Evolutionary conservation across 2,888 invertebrate species (phyloP).

Genomic region (Disparrhopalites patrizii): DNA sequence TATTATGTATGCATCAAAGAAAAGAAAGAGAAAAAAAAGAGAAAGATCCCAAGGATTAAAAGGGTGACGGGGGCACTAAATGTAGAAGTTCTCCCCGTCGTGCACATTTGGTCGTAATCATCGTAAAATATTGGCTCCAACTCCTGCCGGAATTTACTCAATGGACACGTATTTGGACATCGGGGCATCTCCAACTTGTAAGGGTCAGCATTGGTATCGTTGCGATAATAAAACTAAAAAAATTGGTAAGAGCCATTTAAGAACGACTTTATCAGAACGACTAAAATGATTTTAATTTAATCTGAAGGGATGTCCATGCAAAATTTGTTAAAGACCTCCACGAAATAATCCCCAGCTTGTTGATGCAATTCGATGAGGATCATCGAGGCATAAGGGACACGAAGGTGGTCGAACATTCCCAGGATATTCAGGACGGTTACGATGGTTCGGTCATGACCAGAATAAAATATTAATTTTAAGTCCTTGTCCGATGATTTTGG

Average conservation of each 20-base stretch:
- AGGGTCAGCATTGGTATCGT: background rate
- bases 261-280: too few species aligned
- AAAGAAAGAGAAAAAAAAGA: too few species aligned
- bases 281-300: too few species aligned
- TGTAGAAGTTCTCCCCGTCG: background rate
- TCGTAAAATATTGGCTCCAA: background rate
- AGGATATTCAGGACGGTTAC: background rate
- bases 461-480: background rate
- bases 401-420: background rate
- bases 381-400: background rate
- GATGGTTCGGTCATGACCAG: background rate
- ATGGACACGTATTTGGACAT: background rate
- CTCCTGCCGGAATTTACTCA: too few species aligned
- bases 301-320: too few species aligned
- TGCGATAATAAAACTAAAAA: background rate
- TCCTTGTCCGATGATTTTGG: background rate
- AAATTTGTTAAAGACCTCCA: background rate
- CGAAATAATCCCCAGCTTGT: background rate
- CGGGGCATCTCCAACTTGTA: background rate
- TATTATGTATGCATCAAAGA: too few species aligned
- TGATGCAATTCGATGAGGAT: background rate
- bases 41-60: background rate
- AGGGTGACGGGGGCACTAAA: background rate
- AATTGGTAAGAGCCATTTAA: too few species aligned
- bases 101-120: slow-evolving; percentile 5